These are phyloP conservation scores for Prenolepis imparis DNA, from an alignment of 2,888 invertebrate genomes.

Conservation along the genomic window DNA sequence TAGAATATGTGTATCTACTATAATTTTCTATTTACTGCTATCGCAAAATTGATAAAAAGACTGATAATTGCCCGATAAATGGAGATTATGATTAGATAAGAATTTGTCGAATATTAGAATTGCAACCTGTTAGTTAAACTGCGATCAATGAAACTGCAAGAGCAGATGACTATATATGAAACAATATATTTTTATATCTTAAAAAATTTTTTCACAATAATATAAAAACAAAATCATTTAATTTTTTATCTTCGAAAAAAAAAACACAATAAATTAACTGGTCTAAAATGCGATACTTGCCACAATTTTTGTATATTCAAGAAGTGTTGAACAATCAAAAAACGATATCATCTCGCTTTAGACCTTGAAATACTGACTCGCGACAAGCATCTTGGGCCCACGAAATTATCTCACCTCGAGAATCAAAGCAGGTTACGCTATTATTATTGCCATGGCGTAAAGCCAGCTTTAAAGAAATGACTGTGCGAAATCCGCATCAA, in stretches of 20 bases:
- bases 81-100: conserved; percentile 28
- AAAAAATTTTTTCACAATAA: background rate
- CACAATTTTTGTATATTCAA: background rate
- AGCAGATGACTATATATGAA: background rate
- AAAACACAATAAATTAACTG: background rate
- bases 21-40: background rate
- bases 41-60: background rate
- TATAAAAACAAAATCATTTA: background rate
- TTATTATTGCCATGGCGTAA: conserved; percentile 73
- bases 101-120: conserved; percentile 1
- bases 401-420: background rate
- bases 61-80: too few species aligned
- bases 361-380: background rate
- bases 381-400: background rate
- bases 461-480: conserved; percentile 69
- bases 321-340: background rate
- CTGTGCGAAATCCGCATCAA: conserved; percentile 45
- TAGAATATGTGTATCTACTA: background rate
- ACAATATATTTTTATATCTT: background rate
- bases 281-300: background rate
- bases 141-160: conserved; percentile 7
- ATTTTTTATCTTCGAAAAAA: background rate
- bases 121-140: background rate
- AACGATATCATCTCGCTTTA: background rate
- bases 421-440: conserved; percentile 69